Evolutionary conservation across 2,888 invertebrate genomes (phyloP).

Genomic region (Cheilosia urbana): DNA sequence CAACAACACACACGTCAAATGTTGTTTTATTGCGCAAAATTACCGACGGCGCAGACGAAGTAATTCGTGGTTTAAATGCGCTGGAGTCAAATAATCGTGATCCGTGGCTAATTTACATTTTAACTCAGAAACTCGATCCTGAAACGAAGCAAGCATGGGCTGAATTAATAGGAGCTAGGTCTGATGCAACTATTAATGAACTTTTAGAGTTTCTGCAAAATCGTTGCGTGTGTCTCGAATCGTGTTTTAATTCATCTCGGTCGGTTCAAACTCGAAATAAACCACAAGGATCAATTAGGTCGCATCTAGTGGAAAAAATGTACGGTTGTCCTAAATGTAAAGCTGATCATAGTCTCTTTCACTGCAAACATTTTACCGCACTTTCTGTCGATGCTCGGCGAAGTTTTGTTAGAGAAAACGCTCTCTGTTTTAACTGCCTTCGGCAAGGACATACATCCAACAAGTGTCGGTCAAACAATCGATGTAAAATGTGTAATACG

Average conservation of each 20-base stretch:
- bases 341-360: not conserved
- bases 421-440: slow-evolving; percentile 29
- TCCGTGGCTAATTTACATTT: too few relatives aligned
- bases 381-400: slow-evolving; percentile 1
- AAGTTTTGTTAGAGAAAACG: too few relatives aligned
- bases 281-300: not conserved
- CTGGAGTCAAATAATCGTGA: too few relatives aligned
- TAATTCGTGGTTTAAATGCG: too few relatives aligned
- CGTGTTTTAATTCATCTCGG: not conserved
- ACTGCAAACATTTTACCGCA: slow-evolving; percentile 10
- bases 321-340: not conserved
- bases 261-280: not conserved
- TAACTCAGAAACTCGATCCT: too few relatives aligned
- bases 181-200: too few relatives aligned
- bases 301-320: not conserved
- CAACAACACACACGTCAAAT: too few relatives aligned
- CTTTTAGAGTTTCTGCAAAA: too few relatives aligned
- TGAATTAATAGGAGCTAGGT: too few relatives aligned
- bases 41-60: too few relatives aligned
- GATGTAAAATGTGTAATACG: not conserved
- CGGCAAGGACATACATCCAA: slow-evolving; percentile 9
- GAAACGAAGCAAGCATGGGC: too few relatives aligned
- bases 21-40: too few relatives aligned
- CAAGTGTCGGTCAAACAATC: slow-evolving; percentile 14
- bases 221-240: not conserved